Percentiles rank a stretch among this genome's conserved stretches.
Evolutionary conservation across 2,797 vertebrate genomes (phyloP).

Genomic region (Phalanger gymnotis): DNA sequence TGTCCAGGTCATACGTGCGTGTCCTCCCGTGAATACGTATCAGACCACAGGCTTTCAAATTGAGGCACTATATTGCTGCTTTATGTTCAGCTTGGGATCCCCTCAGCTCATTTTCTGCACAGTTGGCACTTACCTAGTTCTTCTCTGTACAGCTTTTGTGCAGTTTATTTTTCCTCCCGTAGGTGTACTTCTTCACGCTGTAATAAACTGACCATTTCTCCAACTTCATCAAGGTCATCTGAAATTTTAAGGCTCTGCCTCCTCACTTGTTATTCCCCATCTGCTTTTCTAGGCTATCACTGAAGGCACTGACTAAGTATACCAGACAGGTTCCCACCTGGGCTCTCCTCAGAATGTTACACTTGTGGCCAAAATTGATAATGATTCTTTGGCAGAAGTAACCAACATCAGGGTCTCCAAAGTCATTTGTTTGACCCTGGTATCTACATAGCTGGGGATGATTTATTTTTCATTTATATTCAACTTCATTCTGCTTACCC

Average conservation of each 20-base stretch:
- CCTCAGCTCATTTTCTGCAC: conserved; percentile 3
- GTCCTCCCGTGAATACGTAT: background rate
- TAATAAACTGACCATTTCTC: background rate
- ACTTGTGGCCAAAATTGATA: background rate
- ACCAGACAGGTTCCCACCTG: background rate
- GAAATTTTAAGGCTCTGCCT: background rate
- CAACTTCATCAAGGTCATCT: background rate
- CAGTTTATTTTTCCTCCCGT: background rate
- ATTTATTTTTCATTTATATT: background rate
- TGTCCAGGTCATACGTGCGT: background rate
- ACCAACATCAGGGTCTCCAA: background rate
- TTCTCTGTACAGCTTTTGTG: background rate
- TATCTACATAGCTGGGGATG: background rate
- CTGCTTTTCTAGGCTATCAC: background rate
- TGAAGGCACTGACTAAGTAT: background rate
- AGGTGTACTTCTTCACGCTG: background rate
- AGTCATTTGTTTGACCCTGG: background rate
- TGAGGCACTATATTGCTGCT: background rate
- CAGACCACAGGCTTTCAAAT: background rate
- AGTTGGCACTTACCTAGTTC: background rate
- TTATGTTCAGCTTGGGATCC: background rate
- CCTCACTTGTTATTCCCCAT: background rate
- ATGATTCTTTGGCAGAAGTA: background rate
- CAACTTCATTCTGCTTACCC: background rate
- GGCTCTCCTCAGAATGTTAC: background rate